phyloP scores from a whole-genome alignment of 2,888 invertebrate genomes.

The Globia sparganii region DNA sequence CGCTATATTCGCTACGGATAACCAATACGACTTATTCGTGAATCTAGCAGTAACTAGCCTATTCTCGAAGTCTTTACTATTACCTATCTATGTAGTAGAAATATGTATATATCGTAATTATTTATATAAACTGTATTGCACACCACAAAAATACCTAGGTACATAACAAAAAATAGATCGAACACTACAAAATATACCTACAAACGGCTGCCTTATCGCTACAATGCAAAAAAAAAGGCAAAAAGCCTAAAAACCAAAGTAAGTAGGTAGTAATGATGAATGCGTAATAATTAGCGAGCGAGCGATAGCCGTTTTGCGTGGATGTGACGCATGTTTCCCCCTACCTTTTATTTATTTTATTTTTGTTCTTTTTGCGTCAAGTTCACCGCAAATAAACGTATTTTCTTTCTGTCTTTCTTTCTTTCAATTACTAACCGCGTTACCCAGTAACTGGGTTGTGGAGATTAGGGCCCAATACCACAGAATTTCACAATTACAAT shows the following conservation, averaged over 20 bases:
- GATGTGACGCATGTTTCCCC: too few species aligned
- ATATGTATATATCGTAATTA: background rate
- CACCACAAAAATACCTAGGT: background rate
- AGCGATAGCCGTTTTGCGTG: too few species aligned
- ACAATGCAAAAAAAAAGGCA: background rate
- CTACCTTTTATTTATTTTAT: too few species aligned
- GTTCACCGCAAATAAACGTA: too few species aligned
- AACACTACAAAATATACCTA: background rate
- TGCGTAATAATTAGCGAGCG: background rate
- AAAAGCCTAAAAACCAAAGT: background rate
- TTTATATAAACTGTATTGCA: background rate
- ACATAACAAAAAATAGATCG: background rate
- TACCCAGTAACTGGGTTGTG: background rate
- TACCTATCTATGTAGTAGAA: background rate
- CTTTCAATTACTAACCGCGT: too few species aligned
- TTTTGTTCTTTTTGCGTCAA: too few species aligned
- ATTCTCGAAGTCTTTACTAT: background rate
- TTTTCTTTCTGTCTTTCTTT: too few species aligned
- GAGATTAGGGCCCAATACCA: background rate
- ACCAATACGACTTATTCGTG: background rate
- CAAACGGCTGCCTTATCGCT: background rate
- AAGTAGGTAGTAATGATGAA: background rate
- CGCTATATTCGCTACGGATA: background rate
- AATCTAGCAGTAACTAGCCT: background rate
- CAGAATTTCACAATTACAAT: background rate